phyloP scores from a whole-genome alignment of 2,888 invertebrate species.

The Athalia cordata region DNA sequence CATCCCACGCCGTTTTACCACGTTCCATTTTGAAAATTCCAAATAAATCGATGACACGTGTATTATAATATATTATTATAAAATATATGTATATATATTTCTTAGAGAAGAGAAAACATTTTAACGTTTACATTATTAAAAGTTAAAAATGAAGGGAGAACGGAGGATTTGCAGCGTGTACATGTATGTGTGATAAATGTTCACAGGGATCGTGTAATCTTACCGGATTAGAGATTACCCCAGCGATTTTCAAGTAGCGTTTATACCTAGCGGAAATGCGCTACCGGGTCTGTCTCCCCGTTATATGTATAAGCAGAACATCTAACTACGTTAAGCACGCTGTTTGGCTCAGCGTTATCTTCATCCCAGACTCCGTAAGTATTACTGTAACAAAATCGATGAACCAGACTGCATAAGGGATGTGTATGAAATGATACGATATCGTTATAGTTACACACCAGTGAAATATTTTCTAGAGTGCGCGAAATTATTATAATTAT shows the following conservation, averaged over 20 bases:
- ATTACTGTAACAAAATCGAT: background rate
- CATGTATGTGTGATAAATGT: conserved; percentile 15
- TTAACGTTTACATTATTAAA: too few species aligned
- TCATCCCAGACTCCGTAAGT: background rate
- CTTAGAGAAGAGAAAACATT: too few species aligned
- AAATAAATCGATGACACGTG: background rate
- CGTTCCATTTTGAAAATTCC: background rate
- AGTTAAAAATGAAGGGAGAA: background rate
- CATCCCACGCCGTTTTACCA: too few species aligned
- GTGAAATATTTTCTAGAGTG: too few species aligned
- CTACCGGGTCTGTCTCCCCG: background rate
- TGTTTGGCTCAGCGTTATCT: background rate
- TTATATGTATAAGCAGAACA: conserved; percentile 9
- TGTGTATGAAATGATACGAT: too few species aligned
- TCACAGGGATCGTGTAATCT: conserved; percentile 23
- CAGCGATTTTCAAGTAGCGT: conserved; percentile 12
- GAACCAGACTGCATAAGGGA: too few species aligned
- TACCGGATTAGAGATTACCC: conserved; percentile 28
- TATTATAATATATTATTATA: background rate
- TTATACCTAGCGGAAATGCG: conserved; percentile 13
- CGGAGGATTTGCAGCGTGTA: background rate
- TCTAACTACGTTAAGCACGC: background rate
- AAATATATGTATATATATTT: too few species aligned
- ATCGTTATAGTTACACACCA: too few species aligned
- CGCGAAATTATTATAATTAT: too few species aligned